phyloP scores from a whole-genome alignment of 2,113 vertebrate species.

The Psittacara wagleri region DNA sequence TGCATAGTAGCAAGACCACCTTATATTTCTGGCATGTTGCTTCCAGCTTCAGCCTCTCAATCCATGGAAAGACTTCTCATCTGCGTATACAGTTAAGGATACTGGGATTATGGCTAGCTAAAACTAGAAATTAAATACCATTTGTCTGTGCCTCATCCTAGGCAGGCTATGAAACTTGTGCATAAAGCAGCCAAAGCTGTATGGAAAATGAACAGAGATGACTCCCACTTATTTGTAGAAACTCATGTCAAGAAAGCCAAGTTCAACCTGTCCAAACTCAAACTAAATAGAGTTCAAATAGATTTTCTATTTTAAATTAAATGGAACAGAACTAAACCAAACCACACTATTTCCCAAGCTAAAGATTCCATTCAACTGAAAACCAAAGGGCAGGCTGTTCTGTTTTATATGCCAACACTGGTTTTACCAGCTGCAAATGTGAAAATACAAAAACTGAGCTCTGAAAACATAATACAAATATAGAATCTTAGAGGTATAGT shows the following conservation, averaged over 20 bases:
- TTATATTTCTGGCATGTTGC: not conserved
- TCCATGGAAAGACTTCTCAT: not conserved
- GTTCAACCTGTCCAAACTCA: not conserved
- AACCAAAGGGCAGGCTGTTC: not conserved
- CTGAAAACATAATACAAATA: not conserved
- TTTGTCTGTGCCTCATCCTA: not conserved
- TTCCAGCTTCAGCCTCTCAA: not conserved
- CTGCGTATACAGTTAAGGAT: not conserved
- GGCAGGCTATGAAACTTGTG: not conserved
- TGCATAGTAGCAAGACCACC: not conserved
- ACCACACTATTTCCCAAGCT: not conserved
- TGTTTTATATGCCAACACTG: not conserved
- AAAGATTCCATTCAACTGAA: not conserved
- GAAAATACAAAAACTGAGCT: not conserved
- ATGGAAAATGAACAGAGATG: not conserved
- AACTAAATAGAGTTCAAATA: not conserved
- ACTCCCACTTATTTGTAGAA: not conserved
- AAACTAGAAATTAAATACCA: not conserved
- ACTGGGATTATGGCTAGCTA: not conserved
- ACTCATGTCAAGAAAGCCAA: not conserved
- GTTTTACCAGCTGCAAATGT: not conserved
- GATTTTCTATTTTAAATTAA: not conserved
- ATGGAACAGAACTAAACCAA: not conserved
- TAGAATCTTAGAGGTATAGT: not conserved
- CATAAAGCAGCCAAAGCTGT: not conserved